A percentile compares a stretch with the other conserved stretches of the same genome.
These are phyloP conservation scores for Lophura nycthemera DNA, from an alignment of 2,113 vertebrate species.

Conservation along the genomic window DNA sequence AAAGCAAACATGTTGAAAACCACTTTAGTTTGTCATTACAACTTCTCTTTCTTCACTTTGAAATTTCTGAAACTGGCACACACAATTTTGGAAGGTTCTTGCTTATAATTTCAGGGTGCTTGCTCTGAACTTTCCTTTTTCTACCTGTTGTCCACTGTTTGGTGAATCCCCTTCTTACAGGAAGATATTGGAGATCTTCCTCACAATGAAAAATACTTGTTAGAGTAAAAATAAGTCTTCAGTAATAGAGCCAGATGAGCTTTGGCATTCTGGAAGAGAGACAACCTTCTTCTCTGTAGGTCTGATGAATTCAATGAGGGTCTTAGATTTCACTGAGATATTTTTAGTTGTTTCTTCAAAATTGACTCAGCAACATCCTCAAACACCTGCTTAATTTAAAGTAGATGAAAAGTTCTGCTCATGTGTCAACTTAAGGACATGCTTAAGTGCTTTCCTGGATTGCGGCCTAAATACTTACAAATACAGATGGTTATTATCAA, in stretches of 20 bases:
- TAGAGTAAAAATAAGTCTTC: neutral
- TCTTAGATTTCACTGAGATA: neutral
- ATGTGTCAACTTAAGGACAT: neutral
- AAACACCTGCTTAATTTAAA: neutral
- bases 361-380: neutral
- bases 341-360: neutral
- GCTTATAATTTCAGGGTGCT: neutral
- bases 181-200: neutral
- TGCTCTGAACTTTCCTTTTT: neutral
- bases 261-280: neutral
- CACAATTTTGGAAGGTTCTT: neutral
- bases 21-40: constrained; percentile 3
- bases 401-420: neutral
- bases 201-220: neutral
- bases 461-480: neutral
- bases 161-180: neutral
- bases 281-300: neutral
- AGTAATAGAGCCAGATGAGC: neutral
- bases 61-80: neutral
- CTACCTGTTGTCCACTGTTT: neutral
- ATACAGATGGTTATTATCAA: constrained; percentile 38
- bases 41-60: neutral
- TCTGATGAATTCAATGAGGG: neutral
- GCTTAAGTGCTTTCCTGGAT: constrained; percentile 19
- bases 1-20: constrained; percentile 24